phyloP scores from a whole-genome alignment of 2,888 invertebrate genomes.

The Globia sparganii region DNA sequence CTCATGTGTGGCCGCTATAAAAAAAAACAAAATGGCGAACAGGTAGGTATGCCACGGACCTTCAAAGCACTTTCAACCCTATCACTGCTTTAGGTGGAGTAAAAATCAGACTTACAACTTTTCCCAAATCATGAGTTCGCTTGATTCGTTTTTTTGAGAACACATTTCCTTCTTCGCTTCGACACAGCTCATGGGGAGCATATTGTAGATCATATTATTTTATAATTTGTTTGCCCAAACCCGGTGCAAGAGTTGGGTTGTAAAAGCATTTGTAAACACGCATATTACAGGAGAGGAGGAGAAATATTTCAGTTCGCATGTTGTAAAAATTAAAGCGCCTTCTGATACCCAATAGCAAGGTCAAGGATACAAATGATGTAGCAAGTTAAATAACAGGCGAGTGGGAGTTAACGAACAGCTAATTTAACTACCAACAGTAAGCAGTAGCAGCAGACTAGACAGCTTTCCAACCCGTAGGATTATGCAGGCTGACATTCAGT shows the following conservation, averaged over 20 bases:
- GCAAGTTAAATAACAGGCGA: slow-evolving; percentile 4
- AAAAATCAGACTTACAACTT: neutral
- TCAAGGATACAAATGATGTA: neutral
- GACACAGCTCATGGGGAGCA: neutral
- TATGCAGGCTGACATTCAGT: neutral
- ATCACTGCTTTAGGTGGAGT: neutral
- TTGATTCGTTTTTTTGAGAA: neutral
- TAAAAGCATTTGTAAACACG: neutral
- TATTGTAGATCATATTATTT: neutral
- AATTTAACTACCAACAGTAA: neutral
- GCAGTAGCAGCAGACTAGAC: neutral
- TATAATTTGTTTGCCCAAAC: neutral
- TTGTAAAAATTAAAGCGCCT: neutral
- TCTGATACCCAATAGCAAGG: neutral
- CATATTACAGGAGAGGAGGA: neutral
- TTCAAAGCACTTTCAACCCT: too few relatives aligned
- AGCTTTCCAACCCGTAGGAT: neutral
- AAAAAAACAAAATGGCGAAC: too few relatives aligned
- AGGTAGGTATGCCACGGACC: too few relatives aligned
- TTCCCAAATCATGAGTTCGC: too few relatives aligned
- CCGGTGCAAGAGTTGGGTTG: neutral
- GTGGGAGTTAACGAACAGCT: neutral
- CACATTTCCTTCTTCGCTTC: neutral
- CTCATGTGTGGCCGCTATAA: too few relatives aligned
- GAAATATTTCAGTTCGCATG: too few relatives aligned